Conservation (phyloP, 2,888 invertebrate species). For the Melinaea menophilus region DNA sequence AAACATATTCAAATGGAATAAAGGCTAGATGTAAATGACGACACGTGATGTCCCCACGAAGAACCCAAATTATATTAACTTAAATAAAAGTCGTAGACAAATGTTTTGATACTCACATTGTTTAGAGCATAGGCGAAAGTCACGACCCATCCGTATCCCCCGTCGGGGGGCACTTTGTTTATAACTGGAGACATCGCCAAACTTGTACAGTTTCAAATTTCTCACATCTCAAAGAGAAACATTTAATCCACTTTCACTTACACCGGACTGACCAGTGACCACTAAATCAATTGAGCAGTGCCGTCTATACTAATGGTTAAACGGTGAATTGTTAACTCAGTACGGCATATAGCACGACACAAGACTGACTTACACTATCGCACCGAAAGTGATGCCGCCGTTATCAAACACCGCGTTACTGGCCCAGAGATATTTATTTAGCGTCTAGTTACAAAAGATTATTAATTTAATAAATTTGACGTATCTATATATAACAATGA, state of each 20-base stretch:
- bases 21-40: neutral
- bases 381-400: conserved; percentile 51
- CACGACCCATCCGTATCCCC: conserved; percentile 82
- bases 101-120: conserved; percentile 74
- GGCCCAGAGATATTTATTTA: conserved; percentile 41
- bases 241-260: conserved; percentile 20
- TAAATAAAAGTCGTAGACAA: conserved; percentile 18
- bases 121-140: conserved; percentile 78
- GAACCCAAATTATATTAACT: neutral
- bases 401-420: conserved; percentile 49
- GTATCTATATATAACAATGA: too few species aligned
- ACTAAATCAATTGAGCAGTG: neutral
- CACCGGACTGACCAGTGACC: conserved; percentile 6
- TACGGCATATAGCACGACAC: conserved; percentile 23
- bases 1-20: neutral
- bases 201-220: conserved; percentile 17
- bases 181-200: conserved; percentile 49
- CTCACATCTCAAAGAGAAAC: conserved; percentile 39
- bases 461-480: neutral
- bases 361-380: conserved; percentile 51
- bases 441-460: conserved; percentile 29
- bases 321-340: neutral
- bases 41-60: neutral
- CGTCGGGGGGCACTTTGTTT: conserved; percentile 78
- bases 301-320: conserved; percentile 6